Conservation (phyloP, 1,140 invertebrate species). For the Eulimnadia texana region DNA sequence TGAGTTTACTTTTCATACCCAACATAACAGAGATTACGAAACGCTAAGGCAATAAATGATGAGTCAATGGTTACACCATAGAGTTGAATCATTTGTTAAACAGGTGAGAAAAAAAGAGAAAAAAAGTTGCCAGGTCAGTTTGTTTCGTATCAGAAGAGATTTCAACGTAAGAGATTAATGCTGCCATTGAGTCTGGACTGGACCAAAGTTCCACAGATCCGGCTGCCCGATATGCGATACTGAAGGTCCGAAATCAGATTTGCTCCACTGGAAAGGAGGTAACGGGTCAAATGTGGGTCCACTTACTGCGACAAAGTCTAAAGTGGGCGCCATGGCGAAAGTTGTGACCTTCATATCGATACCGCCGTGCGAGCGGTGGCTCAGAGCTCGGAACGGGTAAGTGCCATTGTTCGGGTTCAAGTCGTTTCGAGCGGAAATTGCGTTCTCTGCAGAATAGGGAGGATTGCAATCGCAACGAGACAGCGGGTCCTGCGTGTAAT, state of each 20-base stretch:
- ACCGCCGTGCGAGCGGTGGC: conserved; percentile 39
- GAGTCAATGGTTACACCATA: too few species aligned
- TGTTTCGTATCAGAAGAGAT: too few species aligned
- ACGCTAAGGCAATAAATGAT: too few species aligned
- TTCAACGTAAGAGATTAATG: background rate
- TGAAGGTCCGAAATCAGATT: conserved; percentile 39
- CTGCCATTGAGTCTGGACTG: conserved; percentile 33
- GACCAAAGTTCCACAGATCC: conserved; percentile 53
- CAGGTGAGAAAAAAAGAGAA: too few species aligned
- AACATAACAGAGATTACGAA: too few species aligned
- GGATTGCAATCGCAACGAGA: conserved; percentile 51
- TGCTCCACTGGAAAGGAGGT: conserved; percentile 58
- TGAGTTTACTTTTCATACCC: too few species aligned
- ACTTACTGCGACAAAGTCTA: conserved; percentile 38
- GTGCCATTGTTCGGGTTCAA: conserved; percentile 49
- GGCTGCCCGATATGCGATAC: conserved; percentile 58
- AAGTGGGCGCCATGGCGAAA: conserved; percentile 28
- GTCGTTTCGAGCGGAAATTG: conserved; percentile 52
- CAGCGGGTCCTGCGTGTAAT: conserved; percentile 51
- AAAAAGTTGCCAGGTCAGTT: too few species aligned
- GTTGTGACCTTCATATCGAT: conserved; percentile 43
- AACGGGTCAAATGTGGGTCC: conserved; percentile 42
- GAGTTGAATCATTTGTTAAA: too few species aligned
- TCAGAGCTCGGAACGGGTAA: conserved; percentile 40
- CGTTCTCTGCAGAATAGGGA: conserved; percentile 54